Evolutionary conservation across 1,140 invertebrate genomes (phyloP).

Genomic region (Rhynchophorus ferrugineus): DNA sequence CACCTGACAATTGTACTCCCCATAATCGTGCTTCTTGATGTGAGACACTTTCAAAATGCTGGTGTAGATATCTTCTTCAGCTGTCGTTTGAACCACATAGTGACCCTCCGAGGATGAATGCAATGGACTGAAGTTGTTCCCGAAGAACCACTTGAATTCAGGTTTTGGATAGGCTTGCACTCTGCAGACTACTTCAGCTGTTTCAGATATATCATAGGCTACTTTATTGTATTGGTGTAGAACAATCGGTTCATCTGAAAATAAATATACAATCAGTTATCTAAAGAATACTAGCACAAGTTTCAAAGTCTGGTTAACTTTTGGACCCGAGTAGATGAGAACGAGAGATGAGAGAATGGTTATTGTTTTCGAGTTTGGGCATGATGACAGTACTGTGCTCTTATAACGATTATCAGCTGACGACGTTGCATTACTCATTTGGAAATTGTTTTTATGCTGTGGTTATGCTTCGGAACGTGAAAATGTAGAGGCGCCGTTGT

Average conservation of each 20-base stretch:
- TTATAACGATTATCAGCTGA: too few species aligned
- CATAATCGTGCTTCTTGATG: slow-evolving; percentile 74
- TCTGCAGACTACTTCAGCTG: slow-evolving; percentile 76
- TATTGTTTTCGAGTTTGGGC: too few species aligned
- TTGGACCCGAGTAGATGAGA: too few species aligned
- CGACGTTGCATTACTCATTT: too few species aligned
- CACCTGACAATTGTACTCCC: slow-evolving; percentile 81
- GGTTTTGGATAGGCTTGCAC: slow-evolving; percentile 88
- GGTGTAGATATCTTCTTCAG: slow-evolving; percentile 75
- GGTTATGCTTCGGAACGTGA: too few species aligned
- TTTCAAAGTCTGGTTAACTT: too few species aligned
- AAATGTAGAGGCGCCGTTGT: too few species aligned
- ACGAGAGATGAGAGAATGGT: too few species aligned
- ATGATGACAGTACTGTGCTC: too few species aligned
- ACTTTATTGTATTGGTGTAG: slow-evolving; percentile 82
- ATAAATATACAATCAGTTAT: slow-evolving; percentile 1
- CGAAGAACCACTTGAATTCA: slow-evolving; percentile 85
- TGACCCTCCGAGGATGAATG: slow-evolving; percentile 73
- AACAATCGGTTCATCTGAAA: slow-evolving; percentile 74
- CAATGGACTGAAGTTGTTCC: slow-evolving; percentile 60
- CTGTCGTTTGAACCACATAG: slow-evolving; percentile 75
- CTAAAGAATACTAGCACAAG: too few species aligned
- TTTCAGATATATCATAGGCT: slow-evolving; percentile 76
- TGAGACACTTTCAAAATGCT: slow-evolving; percentile 70
- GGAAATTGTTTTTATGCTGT: too few species aligned